Base-by-base conservation (phyloP, 2,888 invertebrate species). In the Amaurobius ferox region DNA sequence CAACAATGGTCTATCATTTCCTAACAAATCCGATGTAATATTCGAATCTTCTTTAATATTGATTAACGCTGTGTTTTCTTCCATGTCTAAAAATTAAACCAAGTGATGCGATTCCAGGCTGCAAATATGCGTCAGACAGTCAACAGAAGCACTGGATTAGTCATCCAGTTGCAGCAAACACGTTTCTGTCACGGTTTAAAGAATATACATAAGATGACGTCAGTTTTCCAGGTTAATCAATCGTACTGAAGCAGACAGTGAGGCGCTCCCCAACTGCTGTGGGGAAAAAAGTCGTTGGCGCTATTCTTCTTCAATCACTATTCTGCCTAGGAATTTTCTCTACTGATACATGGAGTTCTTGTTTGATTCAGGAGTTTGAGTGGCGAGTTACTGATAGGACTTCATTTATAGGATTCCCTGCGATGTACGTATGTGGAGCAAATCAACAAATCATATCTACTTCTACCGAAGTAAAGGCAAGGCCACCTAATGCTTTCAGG, bases 161-260 rank as follows among this genome's bases (percentile, higher is more conserved):
- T 86, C 85, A 86, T 86, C 78, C 72, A 86, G 78, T 79, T 44
- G 28, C 35, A 61, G 55, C 70, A 64, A 85, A 88, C 76, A 88
- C 86, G 79, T 88, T 88, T 79, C 86, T 76, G 67, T 76, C 78
- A 77, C 88, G 88, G 76, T 76, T 80, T 83, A 72, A 66, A 70
- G 86, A 85, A 68, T 68, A 78, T 76, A 61, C 79, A 79, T 48
- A 35, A 29, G 23, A 74, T 83, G 83, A 83, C 79, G 81, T 83
- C 77, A 81, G 85, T 74, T 39, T 66, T 29, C 70, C 64, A 66
- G 62, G 76, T 85, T 85, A 77, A 85, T 85, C 83, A 77, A 77
- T 85, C 77, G 44, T 71, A 48, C 30, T 30, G 70, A 35, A 30
- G 55, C 80, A 55, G 67, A 80, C 30, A 35, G 70, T 39, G 66